Percentiles rank a stretch among this genome's conserved stretches.
Evolutionary conservation across 30 jellyfish, hydroid and myxozoan species (phyloP).

Genomic region (Aurelia coerulea): DNA sequence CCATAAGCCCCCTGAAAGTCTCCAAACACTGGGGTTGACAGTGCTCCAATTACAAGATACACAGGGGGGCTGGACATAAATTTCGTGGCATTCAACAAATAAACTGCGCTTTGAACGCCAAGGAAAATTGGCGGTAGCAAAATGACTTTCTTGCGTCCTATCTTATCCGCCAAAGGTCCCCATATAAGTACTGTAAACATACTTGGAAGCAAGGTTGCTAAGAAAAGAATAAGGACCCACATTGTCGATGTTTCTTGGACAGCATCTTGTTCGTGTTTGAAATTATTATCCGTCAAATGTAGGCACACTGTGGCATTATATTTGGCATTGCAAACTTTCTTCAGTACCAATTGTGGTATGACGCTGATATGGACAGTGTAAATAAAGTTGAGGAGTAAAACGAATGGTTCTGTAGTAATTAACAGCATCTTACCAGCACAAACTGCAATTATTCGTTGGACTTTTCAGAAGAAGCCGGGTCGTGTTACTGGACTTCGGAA

Average conservation of each 20-base stretch:
- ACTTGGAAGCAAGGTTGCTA: constrained; percentile 74
- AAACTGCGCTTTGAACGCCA: constrained; percentile 72
- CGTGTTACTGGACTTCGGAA: too few relatives aligned
- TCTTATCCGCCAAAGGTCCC: constrained; percentile 94
- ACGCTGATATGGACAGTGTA: constrained; percentile 71
- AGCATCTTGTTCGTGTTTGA: constrained; percentile 41
- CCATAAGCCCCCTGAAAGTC: constrained; percentile 88
- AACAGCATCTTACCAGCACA: constrained; percentile 7
- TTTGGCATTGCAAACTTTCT: constrained; percentile 67
- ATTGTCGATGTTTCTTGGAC: constrained; percentile 57
- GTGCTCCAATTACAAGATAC: constrained; percentile 50
- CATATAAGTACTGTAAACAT: constrained; percentile 84
- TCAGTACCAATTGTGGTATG: constrained; percentile 82
- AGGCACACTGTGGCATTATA: constrained; percentile 78
- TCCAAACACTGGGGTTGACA: constrained; percentile 61
- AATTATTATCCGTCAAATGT: constrained; percentile 8
- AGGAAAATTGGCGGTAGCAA: constrained; percentile 76
- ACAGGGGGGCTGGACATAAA: constrained; percentile 30
- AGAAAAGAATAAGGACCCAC: constrained; percentile 80
- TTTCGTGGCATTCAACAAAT: constrained; percentile 53
- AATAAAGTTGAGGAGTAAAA: constrained; percentile 69
- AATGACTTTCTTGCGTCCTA: constrained; percentile 85
- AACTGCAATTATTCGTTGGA: too few relatives aligned
- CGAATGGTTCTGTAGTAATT: constrained; percentile 84
- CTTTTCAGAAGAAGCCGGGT: too few relatives aligned